phyloP scores from a whole-genome alignment of 1,140 invertebrate species.

The Drosophila paulistorum region DNA sequence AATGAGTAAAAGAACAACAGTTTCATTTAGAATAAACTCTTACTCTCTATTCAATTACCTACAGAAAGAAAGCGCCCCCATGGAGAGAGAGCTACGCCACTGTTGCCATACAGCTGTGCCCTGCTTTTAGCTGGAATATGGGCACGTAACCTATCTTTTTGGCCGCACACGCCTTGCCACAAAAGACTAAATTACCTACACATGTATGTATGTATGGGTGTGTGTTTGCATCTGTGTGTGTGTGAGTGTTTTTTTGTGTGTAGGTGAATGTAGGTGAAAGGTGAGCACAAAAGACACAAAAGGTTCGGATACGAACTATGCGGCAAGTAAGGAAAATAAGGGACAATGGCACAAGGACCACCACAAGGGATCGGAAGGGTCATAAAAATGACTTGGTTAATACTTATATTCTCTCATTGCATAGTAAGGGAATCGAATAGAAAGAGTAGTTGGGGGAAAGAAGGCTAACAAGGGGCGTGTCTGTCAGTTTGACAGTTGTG shows the following conservation, averaged over 20 bases:
- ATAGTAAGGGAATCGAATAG: constrained; percentile 9
- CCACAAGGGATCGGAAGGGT: constrained; percentile 37
- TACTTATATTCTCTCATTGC: constrained; percentile 32
- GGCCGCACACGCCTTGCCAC: constrained; percentile 70
- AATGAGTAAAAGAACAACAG: too few species aligned
- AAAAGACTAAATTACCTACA: constrained; percentile 59
- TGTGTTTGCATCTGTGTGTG: not conserved
- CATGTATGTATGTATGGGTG: constrained; percentile 12
- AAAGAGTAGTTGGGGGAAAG: constrained; percentile 28
- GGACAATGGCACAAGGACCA: not conserved
- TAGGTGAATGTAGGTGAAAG: constrained; percentile 52
- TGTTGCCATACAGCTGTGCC: constrained; percentile 58
- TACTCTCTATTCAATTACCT: not conserved
- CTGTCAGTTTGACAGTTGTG: constrained; percentile 72
- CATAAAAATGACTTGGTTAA: constrained; percentile 50
- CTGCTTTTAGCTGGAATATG: constrained; percentile 67
- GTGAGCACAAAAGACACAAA: constrained; percentile 45
- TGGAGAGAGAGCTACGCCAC: constrained; percentile 37
- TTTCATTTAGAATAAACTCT: too few species aligned
- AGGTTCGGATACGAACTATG: constrained; percentile 13
- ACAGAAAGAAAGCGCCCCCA: not conserved
- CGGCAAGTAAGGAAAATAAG: constrained; percentile 22
- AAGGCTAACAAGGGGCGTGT: constrained; percentile 59
- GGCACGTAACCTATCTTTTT: constrained; percentile 70
- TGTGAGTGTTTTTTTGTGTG: constrained; percentile 15